Evolutionary conservation across 2,113 vertebrate species (phyloP), one percentile per base, ranked within the genome.

Genomic region (Psephotus haematonotus): DNA sequence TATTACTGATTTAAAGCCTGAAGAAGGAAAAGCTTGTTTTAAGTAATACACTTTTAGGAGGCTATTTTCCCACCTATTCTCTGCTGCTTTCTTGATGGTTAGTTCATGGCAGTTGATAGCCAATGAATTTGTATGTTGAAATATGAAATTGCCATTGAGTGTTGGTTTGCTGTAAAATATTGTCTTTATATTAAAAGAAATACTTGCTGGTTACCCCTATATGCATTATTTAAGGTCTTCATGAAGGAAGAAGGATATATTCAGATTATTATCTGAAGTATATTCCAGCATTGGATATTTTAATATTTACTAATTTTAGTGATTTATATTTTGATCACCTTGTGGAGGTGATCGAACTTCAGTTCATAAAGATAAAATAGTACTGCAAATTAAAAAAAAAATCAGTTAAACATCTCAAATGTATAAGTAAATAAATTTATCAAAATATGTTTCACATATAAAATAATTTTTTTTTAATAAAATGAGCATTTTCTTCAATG

Each of bases 1-100:
- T 92, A 95, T 91, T 86, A 75, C 83, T 89, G 83, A 93, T 93
- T 93, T 84, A 93, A 95, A 95, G 78, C 86, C 50, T 83, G 67
- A 90, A 92, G 82, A 71, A 29, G 43, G 16, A 82, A 94, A 90
- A 94, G 78, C 72, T 63, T 87, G 52, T 80, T 92, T 94, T 87
- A 90, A 93, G 79, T 86, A 94, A 88, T 49, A 92, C 64, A 75
- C 43, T 89, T 94, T 84, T 64, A 93, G 88, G 76, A 81, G n/a
- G 11, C 29, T 62, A 75, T 88, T 63, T 39, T 39, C 4, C 29
- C 44, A 69, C 43, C 10, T 28, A 8, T 60, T 75, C n/a, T 75
- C 35, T 69, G 44, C n/a, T 83, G 27, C n/a, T 83, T 78, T 78
- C 50, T 83, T 63, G 59, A 59, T n/a, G 37, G 53, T 37, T 69